Percentiles rank a stretch among this genome's conserved stretches.
Conservation (phyloP, 2,113 vertebrate species). For the Polyodon spathula region DNA sequence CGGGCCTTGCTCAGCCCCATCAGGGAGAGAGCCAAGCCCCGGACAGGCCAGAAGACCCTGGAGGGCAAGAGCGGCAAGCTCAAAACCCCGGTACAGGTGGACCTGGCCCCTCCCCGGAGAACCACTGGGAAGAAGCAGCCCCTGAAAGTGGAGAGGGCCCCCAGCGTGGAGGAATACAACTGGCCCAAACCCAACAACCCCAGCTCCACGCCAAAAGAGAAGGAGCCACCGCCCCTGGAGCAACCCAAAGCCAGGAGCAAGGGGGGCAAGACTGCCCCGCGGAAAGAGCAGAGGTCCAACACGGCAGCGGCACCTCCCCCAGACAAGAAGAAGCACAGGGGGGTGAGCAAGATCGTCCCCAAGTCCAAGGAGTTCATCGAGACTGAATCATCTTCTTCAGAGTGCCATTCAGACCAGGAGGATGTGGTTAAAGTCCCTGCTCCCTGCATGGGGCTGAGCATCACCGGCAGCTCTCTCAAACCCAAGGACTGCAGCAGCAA, state of each 20-base stretch:
- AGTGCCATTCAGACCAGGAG: slow-evolving; percentile 86
- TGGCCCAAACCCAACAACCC: slow-evolving; percentile 73
- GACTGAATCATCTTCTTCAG: slow-evolving; percentile 86
- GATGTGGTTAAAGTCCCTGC: slow-evolving; percentile 71
- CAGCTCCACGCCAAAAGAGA: slow-evolving; percentile 82
- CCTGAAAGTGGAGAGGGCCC: slow-evolving; percentile 75
- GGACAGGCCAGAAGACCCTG: slow-evolving; percentile 68
- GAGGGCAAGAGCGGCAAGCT: slow-evolving; percentile 80
- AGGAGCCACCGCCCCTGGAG: slow-evolving; percentile 67
- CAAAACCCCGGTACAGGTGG: slow-evolving; percentile 71
- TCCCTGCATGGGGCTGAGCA: slow-evolving; percentile 39
- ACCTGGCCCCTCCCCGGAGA: slow-evolving; percentile 63
- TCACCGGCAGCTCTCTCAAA: slow-evolving; percentile 36
- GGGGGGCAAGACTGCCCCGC: slow-evolving; percentile 70
- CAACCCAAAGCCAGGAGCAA: slow-evolving; percentile 74
- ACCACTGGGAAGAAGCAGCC: slow-evolving; percentile 82
- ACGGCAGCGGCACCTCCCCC: slow-evolving; percentile 41
- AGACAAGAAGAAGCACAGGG: slow-evolving; percentile 88
- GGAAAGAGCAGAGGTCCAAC: slow-evolving; percentile 80
- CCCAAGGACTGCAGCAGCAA: slow-evolving; percentile 43
- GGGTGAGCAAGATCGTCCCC: slow-evolving; percentile 77
- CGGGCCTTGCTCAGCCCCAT: slow-evolving; percentile 58
- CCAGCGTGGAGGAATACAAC: slow-evolving; percentile 68
- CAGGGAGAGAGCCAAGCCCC: slow-evolving; percentile 80
- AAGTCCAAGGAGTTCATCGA: slow-evolving; percentile 95